Conservation (phyloP, 2,113 vertebrate genomes). For the Crocuta crocuta region DNA sequence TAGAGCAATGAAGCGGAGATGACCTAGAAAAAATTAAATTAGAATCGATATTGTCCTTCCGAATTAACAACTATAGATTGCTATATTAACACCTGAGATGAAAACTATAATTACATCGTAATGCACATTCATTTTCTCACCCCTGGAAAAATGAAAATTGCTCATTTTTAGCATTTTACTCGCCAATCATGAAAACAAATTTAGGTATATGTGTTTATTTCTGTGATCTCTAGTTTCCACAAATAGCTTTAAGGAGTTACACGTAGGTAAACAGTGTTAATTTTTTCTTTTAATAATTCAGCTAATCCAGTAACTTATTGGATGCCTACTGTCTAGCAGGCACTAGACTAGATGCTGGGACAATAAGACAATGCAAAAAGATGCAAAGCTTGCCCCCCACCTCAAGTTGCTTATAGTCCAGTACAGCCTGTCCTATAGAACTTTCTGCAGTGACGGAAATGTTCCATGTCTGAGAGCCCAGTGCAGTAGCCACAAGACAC, state of each 20-base stretch:
- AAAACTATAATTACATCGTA: constrained; percentile 70
- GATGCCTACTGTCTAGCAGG: not conserved
- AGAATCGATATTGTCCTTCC: constrained; percentile 72
- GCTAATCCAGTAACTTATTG: not conserved
- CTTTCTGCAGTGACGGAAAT: not conserved
- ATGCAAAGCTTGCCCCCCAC: not conserved
- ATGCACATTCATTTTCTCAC: constrained; percentile 45
- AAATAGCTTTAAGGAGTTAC: not conserved
- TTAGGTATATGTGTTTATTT: not conserved
- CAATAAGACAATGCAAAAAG: not conserved
- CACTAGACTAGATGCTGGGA: not conserved
- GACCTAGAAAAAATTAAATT: constrained; percentile 82
- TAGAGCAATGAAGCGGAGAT: constrained; percentile 61
- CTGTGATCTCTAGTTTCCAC: not conserved
- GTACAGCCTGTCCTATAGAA: not conserved
- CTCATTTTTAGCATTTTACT: constrained; percentile 27
- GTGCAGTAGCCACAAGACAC: not conserved
- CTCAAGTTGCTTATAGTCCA: not conserved
- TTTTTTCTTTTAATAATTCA: constrained; percentile 31
- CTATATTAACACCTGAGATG: constrained; percentile 61
- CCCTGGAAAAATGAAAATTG: constrained; percentile 43
- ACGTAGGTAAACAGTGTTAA: not conserved
- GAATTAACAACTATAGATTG: constrained; percentile 73
- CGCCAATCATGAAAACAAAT: not conserved
- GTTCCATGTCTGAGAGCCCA: not conserved